Base-by-base conservation (phyloP, 1,140 invertebrate genomes). In the Magallana angulata region DNA sequence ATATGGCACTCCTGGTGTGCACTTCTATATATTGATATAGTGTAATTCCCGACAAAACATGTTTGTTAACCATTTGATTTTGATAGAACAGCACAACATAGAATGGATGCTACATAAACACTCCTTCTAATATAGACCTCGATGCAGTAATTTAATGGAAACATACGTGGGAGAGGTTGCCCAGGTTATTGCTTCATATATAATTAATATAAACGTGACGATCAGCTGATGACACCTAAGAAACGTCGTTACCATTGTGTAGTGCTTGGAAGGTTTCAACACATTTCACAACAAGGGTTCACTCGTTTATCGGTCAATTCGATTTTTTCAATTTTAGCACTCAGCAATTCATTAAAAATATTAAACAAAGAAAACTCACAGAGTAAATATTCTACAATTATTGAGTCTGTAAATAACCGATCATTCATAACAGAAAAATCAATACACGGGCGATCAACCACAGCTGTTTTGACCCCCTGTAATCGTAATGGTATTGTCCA, bases 401-500 rank as follows among this genome's bases (percentile, higher is more conserved):
- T 76, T 36, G 24, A 18, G 68, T 30, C 24, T 30, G 8, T 11
- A 30, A 30, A 5, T 30, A 24, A 76, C 24, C 24, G 24, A 76
- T 76, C 24, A 30, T 76, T 76, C 24, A 76, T 76, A 30, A 76
- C 24, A 9, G 12, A 12, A 30, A 76, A 76, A 76, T 76, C 68
- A 36, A 76, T 76, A 76, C 24, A 76, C 36, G 36, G 36, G 36
- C 68, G 24, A 76, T 12, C 18, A 76, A 36, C 24, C 24, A 76
- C 68, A 76, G 68, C 68, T 76, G 68, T 76, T 76, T 76, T 76
- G 68, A 76, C 68, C 68, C 68, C 68, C 68, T 76, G 3, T 5
- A 8, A 9, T 16, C 60, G 36, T 30, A 76, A 76, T 76, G 68
- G 68, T 76, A 76, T 76, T 76, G 68, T 76, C 68, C 68, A 36